A percentile compares a stretch with the other conserved stretches of the same genome.
These are phyloP conservation scores for Lytechinus pictus DNA, from an alignment of 35 echinoderm and acorn worm genomes.

Conservation along the genomic window DNA sequence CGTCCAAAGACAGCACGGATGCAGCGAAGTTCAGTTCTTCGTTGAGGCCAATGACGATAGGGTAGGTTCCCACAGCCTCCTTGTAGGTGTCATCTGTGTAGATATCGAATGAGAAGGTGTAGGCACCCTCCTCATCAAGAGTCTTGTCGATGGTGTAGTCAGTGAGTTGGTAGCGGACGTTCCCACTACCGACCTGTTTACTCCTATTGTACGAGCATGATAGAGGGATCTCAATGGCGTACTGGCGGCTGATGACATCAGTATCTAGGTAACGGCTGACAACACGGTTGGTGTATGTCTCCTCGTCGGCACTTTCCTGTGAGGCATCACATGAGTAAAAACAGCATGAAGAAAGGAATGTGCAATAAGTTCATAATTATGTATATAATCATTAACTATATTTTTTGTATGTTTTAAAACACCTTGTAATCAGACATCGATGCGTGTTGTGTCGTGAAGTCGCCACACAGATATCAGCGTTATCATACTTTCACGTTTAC, in stretches of 20 bases:
- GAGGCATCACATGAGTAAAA: neutral
- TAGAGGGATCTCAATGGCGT: constrained; percentile 7
- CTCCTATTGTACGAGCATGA: constrained; percentile 7
- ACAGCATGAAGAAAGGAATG: too few relatives aligned
- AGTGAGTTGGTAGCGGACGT: neutral
- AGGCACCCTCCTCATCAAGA: neutral
- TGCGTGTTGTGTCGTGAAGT: too few relatives aligned
- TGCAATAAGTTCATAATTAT: too few relatives aligned
- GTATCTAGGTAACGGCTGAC: neutral
- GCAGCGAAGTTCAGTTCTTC: constrained; percentile 32
- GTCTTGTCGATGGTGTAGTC: constrained; percentile 52
- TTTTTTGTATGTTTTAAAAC: too few relatives aligned
- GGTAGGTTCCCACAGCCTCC: neutral
- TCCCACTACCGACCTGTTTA: neutral
- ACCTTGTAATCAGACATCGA: too few relatives aligned
- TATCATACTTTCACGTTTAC: too few relatives aligned
- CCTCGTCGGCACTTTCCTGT: neutral
- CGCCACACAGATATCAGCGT: too few relatives aligned
- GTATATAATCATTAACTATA: too few relatives aligned
- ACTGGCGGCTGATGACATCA: constrained; percentile 34
- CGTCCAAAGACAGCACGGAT: constrained; percentile 32
- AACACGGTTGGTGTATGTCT: constrained; percentile 31
- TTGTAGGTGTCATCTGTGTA: neutral
- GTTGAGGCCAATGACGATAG: constrained; percentile 33
- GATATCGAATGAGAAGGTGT: constrained; percentile 31